Percentiles rank a stretch among this genome's conserved stretches.
Conservation (phyloP, 2,797 vertebrate genomes). For the Mormyrops attenuatus region DNA sequence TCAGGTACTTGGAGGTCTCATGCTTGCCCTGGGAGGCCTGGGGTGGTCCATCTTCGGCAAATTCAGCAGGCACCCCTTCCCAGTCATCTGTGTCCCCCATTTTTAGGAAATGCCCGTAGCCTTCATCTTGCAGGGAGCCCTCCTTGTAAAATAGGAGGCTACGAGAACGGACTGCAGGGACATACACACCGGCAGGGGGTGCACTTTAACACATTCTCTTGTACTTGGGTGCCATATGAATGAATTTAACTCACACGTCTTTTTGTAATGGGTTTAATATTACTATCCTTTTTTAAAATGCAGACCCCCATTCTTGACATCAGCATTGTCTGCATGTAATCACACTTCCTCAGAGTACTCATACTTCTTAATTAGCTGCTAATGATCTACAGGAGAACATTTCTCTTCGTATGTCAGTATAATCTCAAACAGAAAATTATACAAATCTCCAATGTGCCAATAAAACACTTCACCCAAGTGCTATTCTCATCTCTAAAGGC, state of each 20-base stretch:
- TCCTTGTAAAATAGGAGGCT: constrained; percentile 94
- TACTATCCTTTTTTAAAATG: background rate
- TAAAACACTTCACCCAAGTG: background rate
- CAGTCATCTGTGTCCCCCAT: constrained; percentile 68
- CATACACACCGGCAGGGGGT: background rate
- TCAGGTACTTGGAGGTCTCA: constrained; percentile 74
- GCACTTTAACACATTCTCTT: background rate
- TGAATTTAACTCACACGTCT: background rate
- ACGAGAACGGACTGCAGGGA: constrained; percentile 83
- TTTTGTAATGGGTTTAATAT: background rate
- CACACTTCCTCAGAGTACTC: background rate
- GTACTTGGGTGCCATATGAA: background rate
- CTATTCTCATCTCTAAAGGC: constrained; percentile 11
- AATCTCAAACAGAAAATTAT: background rate
- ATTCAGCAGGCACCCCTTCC: constrained; percentile 57
- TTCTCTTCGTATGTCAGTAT: background rate
- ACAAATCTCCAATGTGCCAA: background rate
- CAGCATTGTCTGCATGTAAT: background rate
- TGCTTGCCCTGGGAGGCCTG: constrained; percentile 56
- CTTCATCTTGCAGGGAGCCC: constrained; percentile 75
- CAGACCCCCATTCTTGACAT: background rate
- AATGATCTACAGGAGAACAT: background rate
- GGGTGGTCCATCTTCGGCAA: constrained; percentile 49
- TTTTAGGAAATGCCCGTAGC: constrained; percentile 61
- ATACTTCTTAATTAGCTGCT: background rate